These are phyloP conservation scores for Carcina quercana DNA, from an alignment of 2,888 invertebrate genomes.

Conservation along the genomic window DNA sequence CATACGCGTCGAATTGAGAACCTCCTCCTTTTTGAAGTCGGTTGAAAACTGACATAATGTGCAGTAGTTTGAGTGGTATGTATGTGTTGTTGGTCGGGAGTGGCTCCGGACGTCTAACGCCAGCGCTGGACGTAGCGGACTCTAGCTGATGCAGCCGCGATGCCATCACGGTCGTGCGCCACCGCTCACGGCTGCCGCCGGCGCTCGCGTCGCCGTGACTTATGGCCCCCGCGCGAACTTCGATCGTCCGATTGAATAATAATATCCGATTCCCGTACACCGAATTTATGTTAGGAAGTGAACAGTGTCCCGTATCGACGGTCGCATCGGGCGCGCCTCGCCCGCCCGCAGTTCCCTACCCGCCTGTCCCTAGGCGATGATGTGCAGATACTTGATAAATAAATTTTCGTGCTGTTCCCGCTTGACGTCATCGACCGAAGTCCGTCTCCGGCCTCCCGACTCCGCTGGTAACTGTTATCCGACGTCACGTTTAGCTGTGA, in stretches of 20 bases:
- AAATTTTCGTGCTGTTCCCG: conserved; percentile 42
- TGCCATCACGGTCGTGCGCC: conserved; percentile 69
- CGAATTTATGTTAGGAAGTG: conserved; percentile 73
- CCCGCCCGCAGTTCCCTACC: conserved; percentile 48
- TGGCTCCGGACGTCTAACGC: conserved; percentile 4
- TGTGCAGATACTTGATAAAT: conserved; percentile 54
- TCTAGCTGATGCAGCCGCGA: conserved; percentile 51
- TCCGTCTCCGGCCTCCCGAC: conserved; percentile 30
- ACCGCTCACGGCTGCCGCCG: conserved; percentile 70
- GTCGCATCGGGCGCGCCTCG: conserved; percentile 48
- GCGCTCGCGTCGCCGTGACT: conserved; percentile 70
- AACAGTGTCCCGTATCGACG: conserved; percentile 63
- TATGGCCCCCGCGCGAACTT: conserved; percentile 69
- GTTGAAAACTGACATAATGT: no score
- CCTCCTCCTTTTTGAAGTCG: no score
- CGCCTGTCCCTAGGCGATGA: conserved; percentile 49
- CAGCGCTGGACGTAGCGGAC: conserved; percentile 31
- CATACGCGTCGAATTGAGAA: no score
- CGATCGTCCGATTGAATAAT: conserved; percentile 73
- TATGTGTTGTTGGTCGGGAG: conserved; percentile 4
- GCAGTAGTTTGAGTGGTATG: no score
- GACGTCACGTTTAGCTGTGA: conserved; percentile 45
- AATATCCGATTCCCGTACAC: conserved; percentile 71
- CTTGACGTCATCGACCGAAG: conserved; percentile 19
- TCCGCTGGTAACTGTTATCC: conserved; percentile 40